phyloP scores from a whole-genome alignment of 2,888 invertebrate genomes.

The Ptilodon capucinus region DNA sequence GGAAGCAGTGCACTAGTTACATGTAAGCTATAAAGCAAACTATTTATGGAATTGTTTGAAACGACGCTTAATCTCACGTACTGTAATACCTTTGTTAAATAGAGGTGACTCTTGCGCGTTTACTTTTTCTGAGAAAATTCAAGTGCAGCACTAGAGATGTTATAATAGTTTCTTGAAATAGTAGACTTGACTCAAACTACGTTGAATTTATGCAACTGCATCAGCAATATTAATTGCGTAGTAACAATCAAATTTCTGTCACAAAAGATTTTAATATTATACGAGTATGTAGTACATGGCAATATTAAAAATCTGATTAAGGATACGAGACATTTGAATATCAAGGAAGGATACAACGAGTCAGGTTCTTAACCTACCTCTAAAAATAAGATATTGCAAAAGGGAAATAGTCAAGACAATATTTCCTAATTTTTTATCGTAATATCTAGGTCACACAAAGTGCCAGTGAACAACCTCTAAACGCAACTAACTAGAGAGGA shows the following conservation, averaged over 20 bases:
- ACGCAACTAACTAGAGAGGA: conserved; percentile 34
- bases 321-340: neutral
- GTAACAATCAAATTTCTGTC: too few species aligned
- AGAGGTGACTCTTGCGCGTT: neutral
- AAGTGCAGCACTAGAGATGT: neutral
- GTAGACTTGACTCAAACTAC: too few species aligned
- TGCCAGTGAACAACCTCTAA: conserved; percentile 18
- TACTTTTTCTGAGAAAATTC: neutral
- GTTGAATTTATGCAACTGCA: too few species aligned
- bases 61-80: neutral
- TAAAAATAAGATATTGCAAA: conserved; percentile 1
- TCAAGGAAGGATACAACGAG: neutral
- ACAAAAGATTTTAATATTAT: too few species aligned
- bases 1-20: neutral
- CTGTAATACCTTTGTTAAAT: neutral
- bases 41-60: neutral
- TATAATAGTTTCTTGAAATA: neutral
- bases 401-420: conserved; percentile 1
- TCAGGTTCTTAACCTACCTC: neutral
- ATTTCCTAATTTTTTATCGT: conserved; percentile 2
- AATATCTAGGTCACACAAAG: conserved; percentile 14
- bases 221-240: too few species aligned
- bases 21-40: neutral
- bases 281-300: too few species aligned
- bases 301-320: too few species aligned